Percentiles rank a stretch among this genome's conserved stretches.
Conservation (phyloP, 2,888 invertebrate species). For the Erebia aethiops region DNA sequence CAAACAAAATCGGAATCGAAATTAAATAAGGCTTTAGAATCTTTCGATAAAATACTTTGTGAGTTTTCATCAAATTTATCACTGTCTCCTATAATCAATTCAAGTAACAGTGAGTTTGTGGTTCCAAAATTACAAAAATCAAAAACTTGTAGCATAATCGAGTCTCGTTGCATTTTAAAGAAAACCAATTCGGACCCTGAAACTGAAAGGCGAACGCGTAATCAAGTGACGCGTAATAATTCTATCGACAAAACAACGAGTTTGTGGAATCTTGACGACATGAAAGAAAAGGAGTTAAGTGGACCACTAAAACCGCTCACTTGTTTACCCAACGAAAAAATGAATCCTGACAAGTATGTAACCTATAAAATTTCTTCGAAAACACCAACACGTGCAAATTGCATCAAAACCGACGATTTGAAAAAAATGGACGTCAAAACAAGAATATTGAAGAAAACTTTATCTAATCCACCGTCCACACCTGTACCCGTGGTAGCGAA, state of each 20-base stretch:
- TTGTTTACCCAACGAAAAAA: conserved; percentile 62
- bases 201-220: conserved; percentile 59
- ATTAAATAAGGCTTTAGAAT: conserved; percentile 74
- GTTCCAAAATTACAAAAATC: conserved; percentile 86
- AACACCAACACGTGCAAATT: conserved; percentile 64
- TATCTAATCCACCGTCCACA: conserved; percentile 79
- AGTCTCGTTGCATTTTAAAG: conserved; percentile 86
- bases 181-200: conserved; percentile 80
- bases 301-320: conserved; percentile 71
- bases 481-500: conserved; percentile 77
- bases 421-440: conserved; percentile 81
- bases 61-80: conserved; percentile 68
- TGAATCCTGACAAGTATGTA: conserved; percentile 76
- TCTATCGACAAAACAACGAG: conserved; percentile 82
- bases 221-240: conserved; percentile 72
- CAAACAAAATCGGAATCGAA: conserved; percentile 60
- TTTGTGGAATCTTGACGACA: conserved; percentile 83
- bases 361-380: conserved; percentile 79
- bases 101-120: conserved; percentile 56
- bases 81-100: conserved; percentile 55
- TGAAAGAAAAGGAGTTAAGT: conserved; percentile 78
- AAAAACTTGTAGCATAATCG: conserved; percentile 87
- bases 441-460: conserved; percentile 79
- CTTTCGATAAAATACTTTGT: conserved; percentile 76
- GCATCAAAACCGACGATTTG: conserved; percentile 73